Percentiles rank a stretch among this genome's conserved stretches.
phyloP scores from a whole-genome alignment of 2,797 vertebrate genomes.

The Notoglanidium macrostoma region DNA sequence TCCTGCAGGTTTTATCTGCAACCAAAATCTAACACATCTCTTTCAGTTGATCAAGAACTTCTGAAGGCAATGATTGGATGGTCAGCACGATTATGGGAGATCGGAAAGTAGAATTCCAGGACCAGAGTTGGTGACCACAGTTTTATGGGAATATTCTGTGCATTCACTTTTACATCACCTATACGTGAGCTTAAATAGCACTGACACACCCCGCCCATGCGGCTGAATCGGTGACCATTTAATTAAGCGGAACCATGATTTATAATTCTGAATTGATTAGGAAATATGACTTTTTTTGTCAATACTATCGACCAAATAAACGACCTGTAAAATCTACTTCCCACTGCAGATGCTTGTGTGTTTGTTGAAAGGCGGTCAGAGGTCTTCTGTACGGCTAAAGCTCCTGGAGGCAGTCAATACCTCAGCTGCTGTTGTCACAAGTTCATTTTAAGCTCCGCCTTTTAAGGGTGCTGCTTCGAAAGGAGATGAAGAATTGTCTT shows the following conservation, averaged over 20 bases:
- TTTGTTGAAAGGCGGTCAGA: not conserved
- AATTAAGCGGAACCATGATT: not conserved
- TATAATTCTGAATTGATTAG: not conserved
- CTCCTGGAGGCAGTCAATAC: not conserved
- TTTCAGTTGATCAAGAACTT: too few relatives aligned
- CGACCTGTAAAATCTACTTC: not conserved
- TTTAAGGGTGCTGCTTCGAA: not conserved
- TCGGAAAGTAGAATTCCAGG: too few relatives aligned
- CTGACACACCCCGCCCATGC: not conserved
- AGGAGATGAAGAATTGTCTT: not conserved
- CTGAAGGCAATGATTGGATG: too few relatives aligned
- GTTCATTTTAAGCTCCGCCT: not conserved
- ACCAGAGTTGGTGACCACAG: too few relatives aligned
- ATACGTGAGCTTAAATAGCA: not conserved
- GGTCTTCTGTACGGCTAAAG: not conserved
- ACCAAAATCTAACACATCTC: too few relatives aligned
- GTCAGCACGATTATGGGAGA: too few relatives aligned
- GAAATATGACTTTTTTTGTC: too few relatives aligned
- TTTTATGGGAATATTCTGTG: not conserved
- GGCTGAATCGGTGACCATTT: not conserved
- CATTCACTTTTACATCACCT: not conserved
- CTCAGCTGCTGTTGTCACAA: constrained; percentile 19
- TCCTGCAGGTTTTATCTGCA: too few relatives aligned
- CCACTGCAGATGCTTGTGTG: not conserved
- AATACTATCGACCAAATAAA: too few relatives aligned